Evolutionary conservation across 1,140 invertebrate genomes (phyloP).

Genomic region (Halesus radiatus): DNA sequence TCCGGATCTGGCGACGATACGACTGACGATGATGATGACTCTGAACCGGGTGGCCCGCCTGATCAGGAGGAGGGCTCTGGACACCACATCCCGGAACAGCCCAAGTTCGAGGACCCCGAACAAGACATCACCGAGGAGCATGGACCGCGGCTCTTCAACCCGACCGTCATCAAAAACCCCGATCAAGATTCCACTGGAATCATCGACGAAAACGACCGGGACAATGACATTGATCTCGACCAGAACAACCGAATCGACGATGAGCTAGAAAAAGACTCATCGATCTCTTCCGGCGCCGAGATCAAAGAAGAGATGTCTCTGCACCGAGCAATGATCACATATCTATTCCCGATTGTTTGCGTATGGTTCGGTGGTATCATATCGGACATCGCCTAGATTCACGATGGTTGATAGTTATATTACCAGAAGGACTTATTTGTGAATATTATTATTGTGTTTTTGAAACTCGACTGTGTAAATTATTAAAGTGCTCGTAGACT

Average conservation of each 20-base stretch:
- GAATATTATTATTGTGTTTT: too few species aligned
- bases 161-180: slow-evolving; percentile 57
- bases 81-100: slow-evolving; percentile 42
- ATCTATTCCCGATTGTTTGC: slow-evolving; percentile 84
- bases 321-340: slow-evolving; percentile 78
- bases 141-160: slow-evolving; percentile 53
- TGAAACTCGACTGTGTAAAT: neutral
- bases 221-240: slow-evolving; percentile 47
- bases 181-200: slow-evolving; percentile 59
- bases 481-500: neutral
- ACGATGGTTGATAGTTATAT: neutral
- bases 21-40: slow-evolving; percentile 61
- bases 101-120: slow-evolving; percentile 43
- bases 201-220: slow-evolving; percentile 51
- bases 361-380: slow-evolving; percentile 87
- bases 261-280: slow-evolving; percentile 31
- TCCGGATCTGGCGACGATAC: slow-evolving; percentile 68
- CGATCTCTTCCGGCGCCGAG: slow-evolving; percentile 62
- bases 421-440: slow-evolving; percentile 55
- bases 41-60: slow-evolving; percentile 43
- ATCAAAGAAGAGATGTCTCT: slow-evolving; percentile 74
- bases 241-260: slow-evolving; percentile 46
- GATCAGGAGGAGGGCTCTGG: slow-evolving; percentile 55
- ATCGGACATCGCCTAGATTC: slow-evolving; percentile 81
- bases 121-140: slow-evolving; percentile 55